Conservation (phyloP, 2,113 vertebrate genomes). For the Megaceryle torquata region DNA sequence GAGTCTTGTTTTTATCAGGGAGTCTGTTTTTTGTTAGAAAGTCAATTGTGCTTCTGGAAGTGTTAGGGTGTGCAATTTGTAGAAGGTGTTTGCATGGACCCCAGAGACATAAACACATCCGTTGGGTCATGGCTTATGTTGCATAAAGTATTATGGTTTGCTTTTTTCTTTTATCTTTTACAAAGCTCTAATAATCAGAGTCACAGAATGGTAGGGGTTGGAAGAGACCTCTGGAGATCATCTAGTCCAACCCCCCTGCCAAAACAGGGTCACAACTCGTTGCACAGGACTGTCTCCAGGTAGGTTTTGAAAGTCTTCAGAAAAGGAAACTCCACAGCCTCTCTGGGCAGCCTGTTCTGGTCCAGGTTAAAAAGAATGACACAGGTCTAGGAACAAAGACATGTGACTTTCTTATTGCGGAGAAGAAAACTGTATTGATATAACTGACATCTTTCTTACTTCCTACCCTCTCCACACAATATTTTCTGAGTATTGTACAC, state of each 20-base stretch:
- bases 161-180: not conserved
- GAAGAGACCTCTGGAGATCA: too few species aligned
- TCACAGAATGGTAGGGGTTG: too few species aligned
- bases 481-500: not conserved
- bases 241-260: too few species aligned
- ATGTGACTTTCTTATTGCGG: not conserved
- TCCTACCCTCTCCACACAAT: not conserved
- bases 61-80: not conserved
- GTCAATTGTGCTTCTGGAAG: not conserved
- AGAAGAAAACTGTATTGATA: not conserved
- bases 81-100: not conserved
- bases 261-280: too few species aligned
- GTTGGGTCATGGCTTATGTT: not conserved
- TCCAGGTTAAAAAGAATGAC: not conserved
- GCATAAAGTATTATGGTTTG: rapidly evolving
- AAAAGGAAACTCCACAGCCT: too few species aligned
- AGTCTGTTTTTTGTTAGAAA: not conserved
- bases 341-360: too few species aligned
- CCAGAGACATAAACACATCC: not conserved
- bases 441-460: not conserved
- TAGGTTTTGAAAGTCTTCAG: too few species aligned
- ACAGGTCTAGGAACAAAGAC: not conserved
- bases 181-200: not conserved
- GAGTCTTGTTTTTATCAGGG: not conserved
- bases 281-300: too few species aligned